phyloP scores from a whole-genome alignment of 2,113 vertebrate species.

The Barbus barbus region DNA sequence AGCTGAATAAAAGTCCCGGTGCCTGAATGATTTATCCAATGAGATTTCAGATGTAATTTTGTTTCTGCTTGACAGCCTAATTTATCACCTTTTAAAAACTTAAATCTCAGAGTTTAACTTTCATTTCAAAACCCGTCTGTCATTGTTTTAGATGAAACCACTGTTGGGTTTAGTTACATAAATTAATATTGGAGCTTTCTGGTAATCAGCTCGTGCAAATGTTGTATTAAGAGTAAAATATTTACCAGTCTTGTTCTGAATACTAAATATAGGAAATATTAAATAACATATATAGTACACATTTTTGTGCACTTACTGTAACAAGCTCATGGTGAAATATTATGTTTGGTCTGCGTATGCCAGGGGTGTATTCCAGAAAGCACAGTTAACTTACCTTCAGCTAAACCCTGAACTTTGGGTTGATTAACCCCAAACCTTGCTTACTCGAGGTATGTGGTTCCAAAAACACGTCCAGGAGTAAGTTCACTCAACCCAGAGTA shows the following conservation, averaged over 20 bases:
- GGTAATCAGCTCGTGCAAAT: neutral
- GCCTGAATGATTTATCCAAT: slow-evolving; percentile 19
- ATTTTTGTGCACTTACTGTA: neutral
- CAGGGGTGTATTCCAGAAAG: no score
- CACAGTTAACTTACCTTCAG: no score
- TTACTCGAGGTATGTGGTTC: no score
- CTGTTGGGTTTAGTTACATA: neutral
- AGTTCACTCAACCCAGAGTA: no score
- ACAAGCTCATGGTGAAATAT: neutral
- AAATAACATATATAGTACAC: neutral
- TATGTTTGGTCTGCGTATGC: neutral
- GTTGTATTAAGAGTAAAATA: neutral
- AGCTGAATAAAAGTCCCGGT: slow-evolving; percentile 12
- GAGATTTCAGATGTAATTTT: slow-evolving; percentile 30
- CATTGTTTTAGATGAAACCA: neutral
- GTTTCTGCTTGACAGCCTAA: slow-evolving; percentile 15
- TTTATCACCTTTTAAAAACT: slow-evolving; percentile 28
- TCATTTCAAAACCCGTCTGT: slow-evolving; percentile 12
- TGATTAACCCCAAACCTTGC: no score
- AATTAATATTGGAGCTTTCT: neutral
- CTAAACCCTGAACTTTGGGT: no score
- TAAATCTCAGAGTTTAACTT: slow-evolving; percentile 30
- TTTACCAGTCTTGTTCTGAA: neutral
- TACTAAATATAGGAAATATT: neutral
- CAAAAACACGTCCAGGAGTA: no score